Percentiles rank a stretch among this genome's conserved stretches.
These are phyloP conservation scores for Pseudochaenichthys georgianus DNA, from an alignment of 2,797 vertebrate species.

Conservation along the genomic window DNA sequence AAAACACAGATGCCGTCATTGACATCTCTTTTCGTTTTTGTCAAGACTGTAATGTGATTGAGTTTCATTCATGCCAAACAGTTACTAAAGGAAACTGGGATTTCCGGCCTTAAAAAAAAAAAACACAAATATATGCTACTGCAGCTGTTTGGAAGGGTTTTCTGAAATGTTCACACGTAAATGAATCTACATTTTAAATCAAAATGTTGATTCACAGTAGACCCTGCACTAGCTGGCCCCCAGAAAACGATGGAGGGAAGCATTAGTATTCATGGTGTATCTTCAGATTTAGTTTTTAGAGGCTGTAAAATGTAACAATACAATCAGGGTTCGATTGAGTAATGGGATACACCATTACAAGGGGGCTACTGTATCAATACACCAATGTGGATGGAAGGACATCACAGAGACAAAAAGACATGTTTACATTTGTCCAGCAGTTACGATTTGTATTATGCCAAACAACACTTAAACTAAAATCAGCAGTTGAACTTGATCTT, in stretches of 20 bases:
- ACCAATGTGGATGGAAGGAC: not conserved
- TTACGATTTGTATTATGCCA: not conserved
- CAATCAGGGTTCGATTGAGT: not conserved
- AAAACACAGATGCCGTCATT: not conserved
- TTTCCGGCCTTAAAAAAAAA: not conserved
- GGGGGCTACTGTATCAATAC: not conserved
- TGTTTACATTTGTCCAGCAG: not conserved
- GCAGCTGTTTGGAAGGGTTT: not conserved
- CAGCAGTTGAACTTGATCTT: not conserved
- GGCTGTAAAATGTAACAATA: not conserved
- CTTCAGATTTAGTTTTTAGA: not conserved
- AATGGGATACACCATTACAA: not conserved
- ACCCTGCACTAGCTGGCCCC: no score
- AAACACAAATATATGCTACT: not conserved
- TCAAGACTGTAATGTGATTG: not conserved
- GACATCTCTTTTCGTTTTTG: conserved; percentile 4
- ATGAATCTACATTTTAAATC: not conserved
- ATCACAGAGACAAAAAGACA: no score
- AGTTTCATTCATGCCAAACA: not conserved
- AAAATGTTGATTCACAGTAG: no score
- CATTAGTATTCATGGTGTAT: no score
- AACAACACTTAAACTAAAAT: not conserved
- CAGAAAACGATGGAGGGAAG: no score
- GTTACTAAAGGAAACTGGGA: not conserved
- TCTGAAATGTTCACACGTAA: not conserved